Evolutionary conservation across 2,113 vertebrate genomes (phyloP).

Genomic region (Rhinogobius similis): DNA sequence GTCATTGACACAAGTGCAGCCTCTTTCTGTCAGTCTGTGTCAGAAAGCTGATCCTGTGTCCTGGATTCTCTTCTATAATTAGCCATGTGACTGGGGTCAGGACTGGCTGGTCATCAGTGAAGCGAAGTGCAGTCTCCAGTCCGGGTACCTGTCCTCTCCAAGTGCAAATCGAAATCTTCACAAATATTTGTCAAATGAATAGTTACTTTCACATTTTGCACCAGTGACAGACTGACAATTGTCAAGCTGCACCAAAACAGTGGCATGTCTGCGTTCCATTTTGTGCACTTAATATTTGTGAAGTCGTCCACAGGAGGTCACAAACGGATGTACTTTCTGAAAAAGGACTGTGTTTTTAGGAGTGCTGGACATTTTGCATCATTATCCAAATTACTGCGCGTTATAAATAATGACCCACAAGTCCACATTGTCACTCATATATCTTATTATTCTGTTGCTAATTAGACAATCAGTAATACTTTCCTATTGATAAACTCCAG

Average conservation of each 20-base stretch:
- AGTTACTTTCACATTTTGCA: not conserved
- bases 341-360: not conserved
- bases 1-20: not conserved
- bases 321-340: not conserved
- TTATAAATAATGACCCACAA: not conserved
- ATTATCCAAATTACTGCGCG: not conserved
- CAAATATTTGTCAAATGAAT: not conserved
- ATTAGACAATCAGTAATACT: too few relatives aligned
- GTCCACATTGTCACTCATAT: too few relatives aligned
- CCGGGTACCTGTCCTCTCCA: not conserved
- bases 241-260: not conserved
- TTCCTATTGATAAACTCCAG: too few relatives aligned
- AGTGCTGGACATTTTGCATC: not conserved
- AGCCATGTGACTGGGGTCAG: slow-evolving; percentile 47
- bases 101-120: slow-evolving; percentile 34
- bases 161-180: not conserved
- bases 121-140: slow-evolving; percentile 4
- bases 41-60: slow-evolving; percentile 69
- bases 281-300: not conserved
- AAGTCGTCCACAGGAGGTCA: not conserved
- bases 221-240: not conserved
- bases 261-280: not conserved
- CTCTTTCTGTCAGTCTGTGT: slow-evolving; percentile 2
- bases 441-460: too few relatives aligned
- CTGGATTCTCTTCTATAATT: slow-evolving; percentile 78